phyloP scores from a whole-genome alignment of 2,888 invertebrate genomes.

The Temnothorax ravouxi region DNA sequence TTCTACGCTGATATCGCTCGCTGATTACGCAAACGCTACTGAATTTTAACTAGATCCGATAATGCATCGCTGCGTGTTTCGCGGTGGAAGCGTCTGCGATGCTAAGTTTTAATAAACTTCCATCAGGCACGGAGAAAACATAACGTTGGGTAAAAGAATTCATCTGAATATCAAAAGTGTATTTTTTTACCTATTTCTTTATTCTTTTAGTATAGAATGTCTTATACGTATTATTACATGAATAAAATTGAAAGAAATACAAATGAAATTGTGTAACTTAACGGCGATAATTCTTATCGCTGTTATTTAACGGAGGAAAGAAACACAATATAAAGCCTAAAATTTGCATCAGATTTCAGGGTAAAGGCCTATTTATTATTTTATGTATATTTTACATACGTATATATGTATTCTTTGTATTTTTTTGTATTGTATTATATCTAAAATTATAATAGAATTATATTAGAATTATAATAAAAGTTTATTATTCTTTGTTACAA shows the following conservation, averaged over 20 bases:
- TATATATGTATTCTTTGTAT: neutral
- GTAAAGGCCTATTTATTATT: neutral
- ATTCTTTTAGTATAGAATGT: neutral
- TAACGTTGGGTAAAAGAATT: neutral
- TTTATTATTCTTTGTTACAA: neutral
- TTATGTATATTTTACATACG: neutral
- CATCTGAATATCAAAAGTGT: neutral
- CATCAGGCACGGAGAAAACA: neutral
- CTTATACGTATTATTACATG: neutral
- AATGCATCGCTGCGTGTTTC: neutral
- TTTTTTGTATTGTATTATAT: neutral
- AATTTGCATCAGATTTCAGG: neutral
- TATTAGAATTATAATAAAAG: neutral
- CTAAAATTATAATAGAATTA: neutral
- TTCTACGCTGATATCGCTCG: conserved; percentile 7
- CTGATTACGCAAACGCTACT: conserved; percentile 17
- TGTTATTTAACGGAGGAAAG: neutral
- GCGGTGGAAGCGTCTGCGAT: too few species aligned
- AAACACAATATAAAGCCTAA: neutral
- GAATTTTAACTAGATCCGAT: conserved; percentile 36
- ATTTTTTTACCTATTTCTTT: neutral
- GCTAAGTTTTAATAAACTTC: conserved; percentile 22
- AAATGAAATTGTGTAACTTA: neutral
- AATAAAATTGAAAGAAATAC: neutral
- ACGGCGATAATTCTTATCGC: neutral